Evolutionary conservation across 2,113 vertebrate species (phyloP), one percentile per base, ranked within the genome.

Genomic region (Pampusana beccarii): DNA sequence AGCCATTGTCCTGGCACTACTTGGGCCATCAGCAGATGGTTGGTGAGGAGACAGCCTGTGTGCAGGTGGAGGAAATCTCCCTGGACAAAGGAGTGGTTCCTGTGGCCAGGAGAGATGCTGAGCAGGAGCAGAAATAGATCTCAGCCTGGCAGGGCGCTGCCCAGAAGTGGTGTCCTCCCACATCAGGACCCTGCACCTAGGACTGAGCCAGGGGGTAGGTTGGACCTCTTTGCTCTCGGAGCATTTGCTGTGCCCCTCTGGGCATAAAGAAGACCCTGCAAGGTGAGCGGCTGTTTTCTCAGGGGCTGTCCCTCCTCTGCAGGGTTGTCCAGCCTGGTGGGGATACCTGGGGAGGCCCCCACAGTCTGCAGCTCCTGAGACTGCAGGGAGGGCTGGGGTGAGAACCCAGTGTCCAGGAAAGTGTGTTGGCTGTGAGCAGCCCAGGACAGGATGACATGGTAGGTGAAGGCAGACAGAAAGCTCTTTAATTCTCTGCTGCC

Each of bases 11-110:
- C 72, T 95, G 77, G 67, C 67, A 33, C 9, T 3, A 15, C 57
- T 36, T 1, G 3, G n/a, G 3, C n/a, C 10, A 1, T 18, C 5
- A 1, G 57, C 81, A 95, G 58, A 6, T 0, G 7, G 48, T 24
- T 51, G 31, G 26, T 48, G 53, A 80, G 58, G 11, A 69, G 31
- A 38, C 13, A 11, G 15, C 33, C 77, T 46, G 25, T 18, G 50
- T 75, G 19, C 60, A 61, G 21, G 29, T n/a, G 48, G 46, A 71
- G 40, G 46, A 56, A 50, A 50, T 24, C 21, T 24, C 48, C 23
- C 20, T 50, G 48, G 23, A 50, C 48, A 50, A 24, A 50, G 48
- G 23, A 24, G 48, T 50, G 48, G 10, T 21, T 12, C 21, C 48
- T 11, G 48, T 46, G 18, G 21, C 40, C 56, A 21, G 23, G 33